Evolutionary conservation across 35 echinoderm and acorn worm genomes (phyloP).

Genomic region (Eucidaris tribuloides): DNA sequence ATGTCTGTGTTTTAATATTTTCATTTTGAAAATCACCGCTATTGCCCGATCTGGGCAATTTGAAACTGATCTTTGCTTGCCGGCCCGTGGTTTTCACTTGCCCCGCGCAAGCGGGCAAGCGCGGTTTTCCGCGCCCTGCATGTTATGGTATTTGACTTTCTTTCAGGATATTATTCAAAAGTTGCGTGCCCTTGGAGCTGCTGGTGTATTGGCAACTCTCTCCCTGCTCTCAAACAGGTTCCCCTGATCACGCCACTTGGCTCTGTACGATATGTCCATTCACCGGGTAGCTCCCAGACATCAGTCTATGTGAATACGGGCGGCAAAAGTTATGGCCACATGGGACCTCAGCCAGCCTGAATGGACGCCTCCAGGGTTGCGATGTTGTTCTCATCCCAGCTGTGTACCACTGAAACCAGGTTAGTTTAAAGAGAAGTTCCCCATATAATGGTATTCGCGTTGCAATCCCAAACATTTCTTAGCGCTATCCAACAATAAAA

Average conservation of each 20-base stretch:
- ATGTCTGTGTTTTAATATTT: no score
- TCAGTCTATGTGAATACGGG: constrained; percentile 85
- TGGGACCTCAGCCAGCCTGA: constrained; percentile 63
- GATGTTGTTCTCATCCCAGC: constrained; percentile 92
- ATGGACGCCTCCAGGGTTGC: constrained; percentile 60
- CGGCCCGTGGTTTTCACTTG: no score
- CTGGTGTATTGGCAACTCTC: constrained; percentile 86
- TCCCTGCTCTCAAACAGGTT: constrained; percentile 77
- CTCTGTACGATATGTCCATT: constrained; percentile 89
- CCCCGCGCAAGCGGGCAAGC: no score
- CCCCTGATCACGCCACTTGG: constrained; percentile 49
- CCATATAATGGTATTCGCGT: no score
- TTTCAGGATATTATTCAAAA: constrained; percentile 53
- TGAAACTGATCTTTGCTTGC: no score
- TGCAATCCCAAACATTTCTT: no score
- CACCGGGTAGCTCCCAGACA: constrained; percentile 82
- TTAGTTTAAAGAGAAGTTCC: constrained; percentile 9
- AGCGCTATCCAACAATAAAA: no score
- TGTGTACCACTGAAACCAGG: constrained; percentile 86
- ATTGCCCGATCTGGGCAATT: no score
- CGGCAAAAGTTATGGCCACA: constrained; percentile 63
- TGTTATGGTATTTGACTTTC: neutral
- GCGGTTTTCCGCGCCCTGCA: no score
- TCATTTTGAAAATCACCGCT: no score
- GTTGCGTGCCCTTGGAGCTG: constrained; percentile 83